Conservation (phyloP, 2,113 vertebrate genomes). For the Geothlypis trichas region DNA sequence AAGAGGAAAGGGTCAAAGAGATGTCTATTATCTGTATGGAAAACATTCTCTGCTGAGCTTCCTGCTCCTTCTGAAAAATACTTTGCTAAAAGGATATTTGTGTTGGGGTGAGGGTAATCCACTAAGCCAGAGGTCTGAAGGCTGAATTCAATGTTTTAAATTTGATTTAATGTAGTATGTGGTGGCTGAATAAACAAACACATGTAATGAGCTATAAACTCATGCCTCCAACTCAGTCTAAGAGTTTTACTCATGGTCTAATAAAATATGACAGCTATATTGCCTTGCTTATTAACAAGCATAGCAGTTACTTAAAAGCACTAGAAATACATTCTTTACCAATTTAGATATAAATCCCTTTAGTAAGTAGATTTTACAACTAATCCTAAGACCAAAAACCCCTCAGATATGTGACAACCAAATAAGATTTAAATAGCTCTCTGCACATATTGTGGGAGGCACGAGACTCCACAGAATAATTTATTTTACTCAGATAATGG, state of each 20-base stretch:
- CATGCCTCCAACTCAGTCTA: background rate
- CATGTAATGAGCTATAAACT: background rate
- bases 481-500: background rate
- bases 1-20: background rate
- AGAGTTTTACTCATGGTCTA: background rate
- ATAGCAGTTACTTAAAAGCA: background rate
- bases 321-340: background rate
- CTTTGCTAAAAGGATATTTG: background rate
- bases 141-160: background rate
- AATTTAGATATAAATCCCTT: background rate
- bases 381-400: background rate
- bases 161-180: background rate
- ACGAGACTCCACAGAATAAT: background rate
- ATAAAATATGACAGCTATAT: slow-evolving; percentile 17
- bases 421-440: slow-evolving; percentile 6
- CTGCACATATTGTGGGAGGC: background rate
- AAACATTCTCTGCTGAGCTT: background rate
- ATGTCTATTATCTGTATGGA: background rate
- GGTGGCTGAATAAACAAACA: background rate
- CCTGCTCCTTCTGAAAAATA: background rate
- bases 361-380: background rate
- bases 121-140: background rate
- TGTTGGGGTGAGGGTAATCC: background rate
- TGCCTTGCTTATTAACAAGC: slow-evolving; percentile 3
- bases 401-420: background rate